phyloP scores from a whole-genome alignment of 2,113 vertebrate genomes.

The Atrichornis clamosus region DNA sequence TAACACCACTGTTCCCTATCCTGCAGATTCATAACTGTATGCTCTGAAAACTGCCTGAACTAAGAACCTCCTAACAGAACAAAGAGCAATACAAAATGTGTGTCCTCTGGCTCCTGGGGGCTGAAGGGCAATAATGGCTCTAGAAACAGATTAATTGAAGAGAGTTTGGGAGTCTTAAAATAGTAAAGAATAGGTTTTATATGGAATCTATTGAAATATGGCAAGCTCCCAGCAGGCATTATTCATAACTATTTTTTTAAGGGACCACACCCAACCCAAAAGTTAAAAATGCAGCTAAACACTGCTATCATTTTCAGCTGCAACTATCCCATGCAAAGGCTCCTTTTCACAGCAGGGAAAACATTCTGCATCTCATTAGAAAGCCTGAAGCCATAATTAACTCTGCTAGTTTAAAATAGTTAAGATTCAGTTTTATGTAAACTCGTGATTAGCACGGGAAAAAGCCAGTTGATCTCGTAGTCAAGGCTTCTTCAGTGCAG shows the following conservation, averaged over 20 bases:
- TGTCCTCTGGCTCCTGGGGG: background rate
- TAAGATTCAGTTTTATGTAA: conserved; percentile 11
- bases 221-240: conserved; percentile 76
- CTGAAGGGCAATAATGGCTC: background rate
- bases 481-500: conserved; percentile 3
- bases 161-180: conserved; percentile 45
- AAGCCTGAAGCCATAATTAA: conserved; percentile 25
- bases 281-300: conserved; percentile 64
- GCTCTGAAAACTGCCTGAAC: background rate
- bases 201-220: conserved; percentile 67
- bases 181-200: conserved; percentile 67
- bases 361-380: conserved; percentile 14
- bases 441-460: background rate
- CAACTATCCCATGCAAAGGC: conserved; percentile 29
- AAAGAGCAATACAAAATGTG: background rate
- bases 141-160: conserved; percentile 31
- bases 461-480: background rate
- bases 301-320: conserved; percentile 69
- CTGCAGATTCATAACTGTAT: background rate
- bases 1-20: background rate
- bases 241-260: conserved; percentile 78
- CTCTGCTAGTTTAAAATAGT: conserved; percentile 8
- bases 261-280: conserved; percentile 72
- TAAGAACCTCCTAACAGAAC: background rate
- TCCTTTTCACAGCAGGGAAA: conserved; percentile 40